Evolutionary conservation across 2,888 invertebrate genomes (phyloP), one percentile per base, ranked within the genome.

Genomic region (Matsumyia berberina): DNA sequence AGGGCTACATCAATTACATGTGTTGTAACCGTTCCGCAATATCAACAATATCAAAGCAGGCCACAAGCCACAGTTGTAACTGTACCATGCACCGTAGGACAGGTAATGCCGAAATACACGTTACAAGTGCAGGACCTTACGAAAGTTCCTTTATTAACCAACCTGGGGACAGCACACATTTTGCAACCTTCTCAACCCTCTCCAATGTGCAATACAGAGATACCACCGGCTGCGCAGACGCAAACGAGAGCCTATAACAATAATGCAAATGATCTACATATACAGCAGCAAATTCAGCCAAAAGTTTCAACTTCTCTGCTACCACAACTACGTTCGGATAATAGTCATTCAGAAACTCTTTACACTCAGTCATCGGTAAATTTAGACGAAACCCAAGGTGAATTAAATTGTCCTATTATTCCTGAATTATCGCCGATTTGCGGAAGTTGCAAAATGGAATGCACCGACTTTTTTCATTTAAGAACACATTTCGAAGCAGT

Each of bases 371-470:
- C 60, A 60, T 7, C 11, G 9, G 7, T 24, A 49, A n/a, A 46
- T 7, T 12, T 31, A 17, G 39, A 11, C 17, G 46, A 5, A 12
- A 7, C 44, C 8, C 5, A 12, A 11, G 37, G 58, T 29, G 9
- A 15, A n/a, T 2, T 31, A 9, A 8, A n/a, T 4, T 17, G 15
- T 0, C 6, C 35, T 17, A 9, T 4, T 33, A 5, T 69, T 8
- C 58, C 76, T 1, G 76, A 82, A 53, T 17, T 82, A 5, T 9
- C 17, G 7, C 72, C 72, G 31, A 49, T 77, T 11, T 82, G 82
- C 5, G 64, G 39, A 2, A 66, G 49, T 31, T 82, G 82, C 39
- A 37, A 33, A 0, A 42, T 29, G 31, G 77, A 77, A 29, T 82
- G 72, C n/a, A 11, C 1, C 0, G 60, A 72, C 31, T 77, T 82